Conservation (phyloP, 2,113 vertebrate genomes). For the Hipposideros armiger region DNA sequence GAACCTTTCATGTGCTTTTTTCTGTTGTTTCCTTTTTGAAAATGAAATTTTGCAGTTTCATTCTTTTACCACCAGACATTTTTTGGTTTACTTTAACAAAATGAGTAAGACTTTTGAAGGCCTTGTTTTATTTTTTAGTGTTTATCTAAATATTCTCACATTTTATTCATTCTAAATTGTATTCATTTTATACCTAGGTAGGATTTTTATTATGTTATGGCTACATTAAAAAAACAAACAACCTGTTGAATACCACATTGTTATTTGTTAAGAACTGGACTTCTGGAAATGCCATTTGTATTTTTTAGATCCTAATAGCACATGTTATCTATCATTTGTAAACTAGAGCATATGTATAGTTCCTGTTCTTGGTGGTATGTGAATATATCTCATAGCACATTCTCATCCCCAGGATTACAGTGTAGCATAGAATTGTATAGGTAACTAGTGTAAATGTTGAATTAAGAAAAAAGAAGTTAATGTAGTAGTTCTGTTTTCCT, state of each 20-base stretch:
- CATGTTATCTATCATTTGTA: conserved; percentile 25
- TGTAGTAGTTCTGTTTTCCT: not conserved
- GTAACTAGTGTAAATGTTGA: conserved; percentile 16
- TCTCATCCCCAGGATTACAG: not conserved
- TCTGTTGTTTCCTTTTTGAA: conserved; percentile 50
- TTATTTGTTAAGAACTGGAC: not conserved
- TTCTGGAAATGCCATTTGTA: conserved; percentile 12
- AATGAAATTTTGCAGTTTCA: conserved; percentile 43
- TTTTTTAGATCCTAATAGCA: not conserved
- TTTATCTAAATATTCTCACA: conserved; percentile 51
- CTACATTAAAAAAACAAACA: not conserved
- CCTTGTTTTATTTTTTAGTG: conserved; percentile 18
- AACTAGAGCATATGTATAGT: conserved; percentile 8
- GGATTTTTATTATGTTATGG: conserved; percentile 4
- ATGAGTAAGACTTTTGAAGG: conserved; percentile 57
- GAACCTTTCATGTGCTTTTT: conserved; percentile 27
- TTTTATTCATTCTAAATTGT: conserved; percentile 71
- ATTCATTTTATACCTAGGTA: conserved; percentile 47
- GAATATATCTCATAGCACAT: conserved; percentile 44
- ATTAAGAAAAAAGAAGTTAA: not conserved
- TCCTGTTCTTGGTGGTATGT: not conserved
- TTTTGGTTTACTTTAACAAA: conserved; percentile 50
- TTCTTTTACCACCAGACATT: conserved; percentile 32
- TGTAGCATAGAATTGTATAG: not conserved
- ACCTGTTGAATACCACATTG: not conserved